Base-by-base conservation (phyloP, 2,113 vertebrate species). In the Hoplias malabaricus region DNA sequence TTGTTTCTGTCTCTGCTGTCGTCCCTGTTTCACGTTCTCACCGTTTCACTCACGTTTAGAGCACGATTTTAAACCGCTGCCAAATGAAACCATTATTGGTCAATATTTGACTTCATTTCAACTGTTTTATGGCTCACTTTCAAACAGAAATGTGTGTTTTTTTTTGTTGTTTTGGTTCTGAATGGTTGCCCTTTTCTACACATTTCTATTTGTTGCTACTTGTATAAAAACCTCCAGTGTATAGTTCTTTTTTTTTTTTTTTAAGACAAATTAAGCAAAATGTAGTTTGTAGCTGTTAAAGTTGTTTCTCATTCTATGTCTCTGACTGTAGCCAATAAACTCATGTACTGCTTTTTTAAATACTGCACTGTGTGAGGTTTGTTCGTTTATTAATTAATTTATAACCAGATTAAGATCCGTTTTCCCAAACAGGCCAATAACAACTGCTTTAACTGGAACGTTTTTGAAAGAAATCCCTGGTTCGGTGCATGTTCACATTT, bases 61-160 rank as follows among this genome's bases (percentile, higher is more conserved):
- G 80, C 79, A 80, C 66, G 36, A 85, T 90, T 81, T 91, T 89
- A 81, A n/a, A n/a, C n/a, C n/a, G 86, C 21, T 80, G 73, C 75
- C 77, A 81, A 84, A 80, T 82, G 83, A 85, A 87, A 76, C 63
- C 69, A 80, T 65, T 84, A 78, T 85, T 92, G 90, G 92, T 93
- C 93, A 91, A 97, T 96, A 96, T 98, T 97, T 98, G 96, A 97
- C 94, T 91, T 85, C 92, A 88, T 31, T 61, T 82, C 69, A 19
- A n/a, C 16, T 87, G 77, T 77, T 83, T 82, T 83, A 63, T 68
- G 69, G 78, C 62, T 89, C 77, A 76, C 79, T 77, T 72, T 83
- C 19, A n/a, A 31, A 83, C 83, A 79, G 81, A 56, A 76, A 78
- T 56, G 48, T 84, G 70, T 88, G 73, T 84, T 86, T 86, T 83